phyloP scores from a whole-genome alignment of 2,797 vertebrate genomes.

The Brachyrhaphis roseni region DNA sequence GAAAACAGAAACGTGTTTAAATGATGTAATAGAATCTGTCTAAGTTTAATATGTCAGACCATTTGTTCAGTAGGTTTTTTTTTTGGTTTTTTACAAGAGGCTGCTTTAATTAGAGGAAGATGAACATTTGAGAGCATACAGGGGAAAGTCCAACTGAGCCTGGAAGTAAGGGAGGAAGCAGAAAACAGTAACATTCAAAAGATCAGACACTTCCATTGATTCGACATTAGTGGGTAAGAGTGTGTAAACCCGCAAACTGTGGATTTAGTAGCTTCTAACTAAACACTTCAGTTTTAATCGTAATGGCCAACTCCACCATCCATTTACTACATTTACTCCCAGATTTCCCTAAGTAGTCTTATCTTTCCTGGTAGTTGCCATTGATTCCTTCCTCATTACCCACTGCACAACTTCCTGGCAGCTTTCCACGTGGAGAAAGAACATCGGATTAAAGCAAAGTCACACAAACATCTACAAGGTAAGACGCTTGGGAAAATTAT shows the following conservation, averaged over 20 bases:
- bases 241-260: background rate
- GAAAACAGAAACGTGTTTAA: slow-evolving; percentile 35
- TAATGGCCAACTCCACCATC: slow-evolving; percentile 28
- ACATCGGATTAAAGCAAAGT: background rate
- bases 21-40: slow-evolving; percentile 9
- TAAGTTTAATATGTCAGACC: slow-evolving; percentile 13
- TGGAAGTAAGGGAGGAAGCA: background rate
- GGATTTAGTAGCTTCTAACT: slow-evolving; percentile 21
- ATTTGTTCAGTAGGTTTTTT: background rate
- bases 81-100: background rate
- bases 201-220: background rate
- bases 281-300: slow-evolving; percentile 24
- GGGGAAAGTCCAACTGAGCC: background rate
- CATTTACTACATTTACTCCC: slow-evolving; percentile 23
- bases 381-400: slow-evolving; percentile 12
- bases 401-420: slow-evolving; percentile 1
- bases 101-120: background rate
- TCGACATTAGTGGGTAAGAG: background rate
- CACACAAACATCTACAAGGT: background rate
- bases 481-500: background rate
- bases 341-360: slow-evolving; percentile 11
- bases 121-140: slow-evolving; percentile 9
- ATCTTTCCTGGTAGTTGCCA: slow-evolving; percentile 23
- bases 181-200: background rate
- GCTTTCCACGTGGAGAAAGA: background rate